Conservation (phyloP, 2,797 vertebrate genomes). For the Parotocinclus haroldoi region DNA sequence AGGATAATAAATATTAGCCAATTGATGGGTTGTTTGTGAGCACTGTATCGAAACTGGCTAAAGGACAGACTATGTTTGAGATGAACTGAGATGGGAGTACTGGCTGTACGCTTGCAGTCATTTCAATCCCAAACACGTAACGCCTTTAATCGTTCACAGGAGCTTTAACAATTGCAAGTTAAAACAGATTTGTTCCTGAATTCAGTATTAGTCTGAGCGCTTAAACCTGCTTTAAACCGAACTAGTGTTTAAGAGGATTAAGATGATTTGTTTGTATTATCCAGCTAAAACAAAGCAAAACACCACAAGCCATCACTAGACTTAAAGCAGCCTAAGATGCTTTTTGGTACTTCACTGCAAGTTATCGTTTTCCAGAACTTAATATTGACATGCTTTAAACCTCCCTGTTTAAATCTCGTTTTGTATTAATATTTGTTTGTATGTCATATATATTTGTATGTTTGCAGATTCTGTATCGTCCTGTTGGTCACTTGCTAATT, state of each 20-base stretch:
- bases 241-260: not conserved
- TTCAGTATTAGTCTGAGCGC: not conserved
- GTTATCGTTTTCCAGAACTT: not conserved
- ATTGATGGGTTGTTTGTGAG: conserved; percentile 75
- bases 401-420: too few relatives aligned
- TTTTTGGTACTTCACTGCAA: too few relatives aligned
- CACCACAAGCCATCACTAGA: not conserved
- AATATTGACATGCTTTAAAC: not conserved
- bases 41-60: conserved; percentile 35
- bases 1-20: conserved; percentile 66
- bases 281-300: not conserved
- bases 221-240: not conserved
- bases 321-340: not conserved
- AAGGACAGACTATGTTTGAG: conserved; percentile 12
- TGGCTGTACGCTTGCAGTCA: conserved; percentile 60
- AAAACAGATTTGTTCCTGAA: conserved; percentile 1
- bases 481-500: too few relatives aligned
- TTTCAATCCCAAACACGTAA: conserved; percentile 40
- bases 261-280: not conserved
- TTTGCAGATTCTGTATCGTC: not conserved
- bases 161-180: conserved; percentile 21
- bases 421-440: not conserved
- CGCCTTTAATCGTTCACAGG: conserved; percentile 13
- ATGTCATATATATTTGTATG: not conserved
- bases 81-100: conserved; percentile 58